phyloP scores from a whole-genome alignment of 1,140 invertebrate genomes.

The Euwallacea fornicatus region DNA sequence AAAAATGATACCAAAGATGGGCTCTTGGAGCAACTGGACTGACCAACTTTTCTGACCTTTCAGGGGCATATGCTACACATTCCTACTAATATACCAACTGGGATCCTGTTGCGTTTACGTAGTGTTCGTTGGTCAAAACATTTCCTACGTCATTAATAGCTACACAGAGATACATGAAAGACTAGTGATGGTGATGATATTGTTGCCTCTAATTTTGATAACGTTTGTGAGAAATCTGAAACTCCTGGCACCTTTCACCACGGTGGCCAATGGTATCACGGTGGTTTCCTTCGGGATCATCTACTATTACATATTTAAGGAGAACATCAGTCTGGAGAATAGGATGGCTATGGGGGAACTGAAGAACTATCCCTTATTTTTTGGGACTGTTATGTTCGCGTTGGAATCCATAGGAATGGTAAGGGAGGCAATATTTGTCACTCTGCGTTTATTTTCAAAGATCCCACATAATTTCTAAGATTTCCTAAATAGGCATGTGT shows the following conservation, averaged over 20 bases:
- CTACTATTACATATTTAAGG: constrained; percentile 68
- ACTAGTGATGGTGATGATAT: constrained; percentile 64
- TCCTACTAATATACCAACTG: constrained; percentile 80
- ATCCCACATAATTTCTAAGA: too few species aligned
- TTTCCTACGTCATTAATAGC: constrained; percentile 61
- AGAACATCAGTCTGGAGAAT: constrained; percentile 57
- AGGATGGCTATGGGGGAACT: constrained; percentile 56
- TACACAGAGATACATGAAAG: constrained; percentile 56
- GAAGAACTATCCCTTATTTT: constrained; percentile 64
- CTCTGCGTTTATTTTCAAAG: too few species aligned
- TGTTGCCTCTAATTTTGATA: constrained; percentile 70
- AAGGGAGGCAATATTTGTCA: constrained; percentile 24
- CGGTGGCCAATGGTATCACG: constrained; percentile 70
- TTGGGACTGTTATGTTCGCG: constrained; percentile 87
- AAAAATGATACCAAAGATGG: too few species aligned
- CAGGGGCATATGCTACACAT: constrained; percentile 46
- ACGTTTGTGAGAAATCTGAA: constrained; percentile 74
- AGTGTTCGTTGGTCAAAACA: constrained; percentile 78
- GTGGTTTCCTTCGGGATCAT: constrained; percentile 68
- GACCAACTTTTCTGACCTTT: background rate
- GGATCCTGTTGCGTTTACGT: constrained; percentile 88
- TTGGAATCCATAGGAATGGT: constrained; percentile 75
- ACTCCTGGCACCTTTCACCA: constrained; percentile 71
- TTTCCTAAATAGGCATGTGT: too few species aligned
- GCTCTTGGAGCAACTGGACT: too few species aligned